Conservation (phyloP, 2,797 vertebrate species). For the Pitangus sulphuratus region DNA sequence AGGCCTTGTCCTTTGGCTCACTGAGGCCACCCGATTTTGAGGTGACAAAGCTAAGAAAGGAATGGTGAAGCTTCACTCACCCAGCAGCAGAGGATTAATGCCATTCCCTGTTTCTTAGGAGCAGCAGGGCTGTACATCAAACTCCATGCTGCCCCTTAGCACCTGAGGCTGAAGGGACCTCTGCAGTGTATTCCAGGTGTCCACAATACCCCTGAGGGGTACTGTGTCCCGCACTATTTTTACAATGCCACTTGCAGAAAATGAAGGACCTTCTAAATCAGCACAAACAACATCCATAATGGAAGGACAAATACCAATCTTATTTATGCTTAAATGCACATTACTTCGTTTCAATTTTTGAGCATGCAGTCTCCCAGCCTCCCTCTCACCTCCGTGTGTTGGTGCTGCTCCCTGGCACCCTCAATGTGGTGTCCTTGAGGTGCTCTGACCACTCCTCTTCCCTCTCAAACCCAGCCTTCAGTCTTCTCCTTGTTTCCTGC, state of each 20-base stretch:
- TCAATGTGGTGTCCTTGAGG: neutral
- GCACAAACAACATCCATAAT: fast-evolving
- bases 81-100: neutral
- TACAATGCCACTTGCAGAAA: neutral
- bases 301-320: neutral
- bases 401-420: neutral
- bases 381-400: neutral
- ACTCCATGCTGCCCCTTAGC: neutral
- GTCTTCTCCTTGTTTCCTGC: neutral
- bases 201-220: neutral
- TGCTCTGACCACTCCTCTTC: neutral
- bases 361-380: neutral
- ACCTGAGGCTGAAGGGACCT: fast-evolving
- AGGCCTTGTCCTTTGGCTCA: neutral
- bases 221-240: neutral
- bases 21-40: neutral
- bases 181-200: neutral
- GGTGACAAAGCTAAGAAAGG: neutral
- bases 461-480: neutral
- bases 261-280: neutral
- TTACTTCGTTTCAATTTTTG: neutral
- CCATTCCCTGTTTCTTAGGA: neutral
- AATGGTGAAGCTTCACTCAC: neutral
- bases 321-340: neutral
- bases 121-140: neutral